Evolutionary conservation across 2,888 invertebrate species (phyloP).

Genomic region (Agonopterix arenella): DNA sequence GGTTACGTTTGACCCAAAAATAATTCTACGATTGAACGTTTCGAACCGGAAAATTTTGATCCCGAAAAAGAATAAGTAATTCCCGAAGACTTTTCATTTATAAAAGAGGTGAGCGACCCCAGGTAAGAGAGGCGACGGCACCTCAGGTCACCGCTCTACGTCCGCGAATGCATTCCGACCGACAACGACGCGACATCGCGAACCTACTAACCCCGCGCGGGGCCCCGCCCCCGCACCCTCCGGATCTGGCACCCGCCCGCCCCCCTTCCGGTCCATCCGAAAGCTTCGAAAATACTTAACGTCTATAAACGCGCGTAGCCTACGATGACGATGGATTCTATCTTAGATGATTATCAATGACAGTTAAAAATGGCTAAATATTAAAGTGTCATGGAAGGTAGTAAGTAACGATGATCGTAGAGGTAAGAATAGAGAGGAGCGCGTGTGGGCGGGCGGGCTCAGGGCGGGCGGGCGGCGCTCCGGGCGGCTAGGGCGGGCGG

Average conservation of each 20-base stretch:
- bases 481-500: constrained; percentile 77
- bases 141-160: constrained; percentile 73
- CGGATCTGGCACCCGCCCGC: constrained; percentile 22
- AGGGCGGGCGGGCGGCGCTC: constrained; percentile 40
- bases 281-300: constrained; percentile 68
- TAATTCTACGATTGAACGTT: constrained; percentile 24
- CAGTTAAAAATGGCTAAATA: constrained; percentile 22
- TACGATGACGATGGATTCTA: constrained; percentile 33
- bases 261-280: constrained; percentile 66
- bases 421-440: constrained; percentile 40
- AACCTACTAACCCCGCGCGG: constrained; percentile 75
- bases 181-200: constrained; percentile 73
- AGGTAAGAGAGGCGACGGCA: constrained; percentile 67
- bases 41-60: constrained; percentile 17
- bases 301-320: constrained; percentile 57
- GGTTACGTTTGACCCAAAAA: constrained; percentile 58
- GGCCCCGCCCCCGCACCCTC: constrained; percentile 53
- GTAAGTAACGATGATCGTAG: constrained; percentile 39
- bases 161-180: constrained; percentile 76
- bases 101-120: constrained; percentile 56
- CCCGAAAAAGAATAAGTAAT: constrained; percentile 18
- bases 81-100: constrained; percentile 29
- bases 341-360: constrained; percentile 26
- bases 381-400: constrained; percentile 31
- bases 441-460: constrained; percentile 50